These are phyloP conservation scores for Microchrysa polita DNA, from an alignment of 2,888 invertebrate species.

Conservation along the genomic window DNA sequence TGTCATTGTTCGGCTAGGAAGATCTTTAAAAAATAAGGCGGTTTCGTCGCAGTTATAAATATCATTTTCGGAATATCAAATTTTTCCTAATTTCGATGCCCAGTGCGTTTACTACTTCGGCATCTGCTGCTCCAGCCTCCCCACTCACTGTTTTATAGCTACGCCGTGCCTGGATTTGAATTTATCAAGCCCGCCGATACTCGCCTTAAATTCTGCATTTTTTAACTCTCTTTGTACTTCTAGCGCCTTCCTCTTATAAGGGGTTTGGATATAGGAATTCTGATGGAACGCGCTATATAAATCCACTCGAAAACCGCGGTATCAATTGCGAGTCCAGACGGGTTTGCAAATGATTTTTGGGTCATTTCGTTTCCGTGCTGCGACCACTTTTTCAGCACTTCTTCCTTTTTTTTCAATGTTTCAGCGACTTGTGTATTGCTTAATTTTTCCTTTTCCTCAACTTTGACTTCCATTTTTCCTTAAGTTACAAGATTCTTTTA, in stretches of 20 bases:
- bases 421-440: too few species aligned
- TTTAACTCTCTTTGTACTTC: not conserved
- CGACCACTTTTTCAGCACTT: too few species aligned
- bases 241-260: constrained; percentile 3
- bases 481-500: too few species aligned
- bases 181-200: not conserved
- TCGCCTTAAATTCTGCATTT: not conserved
- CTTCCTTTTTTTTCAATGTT: too few species aligned
- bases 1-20: constrained; percentile 55
- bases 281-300: not conserved
- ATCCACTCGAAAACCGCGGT: too few species aligned
- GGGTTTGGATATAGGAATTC: not conserved
- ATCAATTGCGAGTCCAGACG: too few species aligned
- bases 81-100: not conserved
- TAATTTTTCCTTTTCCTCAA: too few species aligned
- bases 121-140: not conserved
- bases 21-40: constrained; percentile 54
- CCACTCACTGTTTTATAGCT: not conserved
- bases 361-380: too few species aligned
- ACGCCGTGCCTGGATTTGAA: not conserved
- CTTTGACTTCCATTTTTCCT: too few species aligned
- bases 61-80: constrained; percentile 19
- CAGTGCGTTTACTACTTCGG: not conserved
- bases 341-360: too few species aligned
- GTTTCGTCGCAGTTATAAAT: constrained; percentile 53